Evolutionary conservation across 2,888 invertebrate genomes (phyloP).

Genomic region (Monoplex corrugatus): DNA sequence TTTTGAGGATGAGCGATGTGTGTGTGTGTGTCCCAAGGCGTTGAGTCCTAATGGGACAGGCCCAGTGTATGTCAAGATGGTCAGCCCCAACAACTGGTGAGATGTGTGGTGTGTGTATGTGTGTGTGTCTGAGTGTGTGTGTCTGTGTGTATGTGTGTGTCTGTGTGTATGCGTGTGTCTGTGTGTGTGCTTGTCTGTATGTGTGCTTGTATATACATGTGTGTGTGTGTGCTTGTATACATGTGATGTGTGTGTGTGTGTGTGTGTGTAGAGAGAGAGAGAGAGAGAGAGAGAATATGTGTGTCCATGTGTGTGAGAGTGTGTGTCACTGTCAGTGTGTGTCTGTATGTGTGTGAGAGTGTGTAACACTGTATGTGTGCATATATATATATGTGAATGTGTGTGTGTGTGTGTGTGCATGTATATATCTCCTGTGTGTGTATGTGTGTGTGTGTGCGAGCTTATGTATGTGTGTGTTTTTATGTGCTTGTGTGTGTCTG

Average conservation of each 20-base stretch:
- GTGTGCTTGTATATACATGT: too few relatives aligned
- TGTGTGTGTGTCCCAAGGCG: conserved; percentile 63
- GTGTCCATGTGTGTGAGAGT: not conserved
- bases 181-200: too few relatives aligned
- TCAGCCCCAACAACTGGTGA: conserved; percentile 63
- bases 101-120: not conserved
- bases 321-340: not conserved
- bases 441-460: too few relatives aligned
- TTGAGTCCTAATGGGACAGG: conserved; percentile 58
- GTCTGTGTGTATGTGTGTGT: not conserved
- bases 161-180: too few relatives aligned
- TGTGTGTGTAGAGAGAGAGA: too few relatives aligned
- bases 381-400: not conserved
- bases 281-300: too few relatives aligned
- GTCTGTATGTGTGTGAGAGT: not conserved
- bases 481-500: too few relatives aligned
- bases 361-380: not conserved
- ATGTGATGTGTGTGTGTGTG: not conserved
- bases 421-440: too few relatives aligned
- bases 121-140: not conserved
- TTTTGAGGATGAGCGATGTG: conserved; percentile 66
- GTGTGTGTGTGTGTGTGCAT: not conserved
- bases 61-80: conserved; percentile 59
- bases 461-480: too few relatives aligned
- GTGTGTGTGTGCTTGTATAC: too few relatives aligned